These are phyloP conservation scores for Scaptomyza caliginosa DNA, from an alignment of 2,888 invertebrate genomes.

Conservation along the genomic window DNA sequence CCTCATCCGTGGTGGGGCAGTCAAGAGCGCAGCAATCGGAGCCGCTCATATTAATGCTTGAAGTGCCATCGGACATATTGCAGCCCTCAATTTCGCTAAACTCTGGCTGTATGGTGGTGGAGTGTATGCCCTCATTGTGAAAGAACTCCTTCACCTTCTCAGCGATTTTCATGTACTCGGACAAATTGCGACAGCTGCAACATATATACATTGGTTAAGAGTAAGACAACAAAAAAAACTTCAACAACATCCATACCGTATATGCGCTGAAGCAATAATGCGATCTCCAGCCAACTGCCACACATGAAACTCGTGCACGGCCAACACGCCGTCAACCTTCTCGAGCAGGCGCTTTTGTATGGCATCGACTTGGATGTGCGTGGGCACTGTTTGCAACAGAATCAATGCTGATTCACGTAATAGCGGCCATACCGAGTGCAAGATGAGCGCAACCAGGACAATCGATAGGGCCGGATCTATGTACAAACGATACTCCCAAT, in stretches of 20 bases:
- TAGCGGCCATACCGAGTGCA: slow-evolving; percentile 95
- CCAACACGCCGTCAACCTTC: slow-evolving; percentile 96
- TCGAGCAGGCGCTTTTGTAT: slow-evolving; percentile 94
- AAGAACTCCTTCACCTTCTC: slow-evolving; percentile 98
- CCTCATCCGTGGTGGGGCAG: slow-evolving; percentile 92
- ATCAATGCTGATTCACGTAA: slow-evolving; percentile 97
- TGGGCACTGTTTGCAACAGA: slow-evolving; percentile 98
- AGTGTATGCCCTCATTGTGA: slow-evolving; percentile 99
- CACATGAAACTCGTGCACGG: slow-evolving; percentile 98
- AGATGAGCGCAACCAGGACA: slow-evolving; percentile 92
- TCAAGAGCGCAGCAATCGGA: slow-evolving; percentile 91
- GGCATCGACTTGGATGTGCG: slow-evolving; percentile 97
- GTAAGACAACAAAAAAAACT: rapidly evolving
- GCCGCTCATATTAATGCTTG: slow-evolving; percentile 85
- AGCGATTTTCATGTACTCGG: slow-evolving; percentile 98
- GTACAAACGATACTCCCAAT: slow-evolving; percentile 93
- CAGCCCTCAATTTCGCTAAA: slow-evolving; percentile 92
- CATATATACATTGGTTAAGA: slow-evolving; percentile 9
- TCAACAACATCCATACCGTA: slow-evolving; percentile 86
- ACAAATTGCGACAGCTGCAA: slow-evolving; percentile 93
- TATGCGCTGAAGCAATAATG: slow-evolving; percentile 98
- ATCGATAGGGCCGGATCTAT: slow-evolving; percentile 98
- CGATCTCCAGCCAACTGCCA: slow-evolving; percentile 99
- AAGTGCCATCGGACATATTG: slow-evolving; percentile 84
- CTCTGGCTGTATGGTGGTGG: slow-evolving; percentile 99